Percentiles rank a stretch among this genome's conserved stretches.
Conservation (phyloP, 2,113 vertebrate species). For the human (Homo sapiens) region GRCh38 chr16:83212501-83213000, state of each 20-base stretch:
- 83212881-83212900: neutral
- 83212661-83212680: neutral
- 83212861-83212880: neutral
- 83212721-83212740: accelerated
- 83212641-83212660: neutral
- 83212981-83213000: too few species aligned
- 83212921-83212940: neutral
- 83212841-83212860: neutral
- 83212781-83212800: too few species aligned
- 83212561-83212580: neutral
- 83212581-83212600: neutral
- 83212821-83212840: neutral
- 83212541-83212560: neutral
- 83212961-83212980: too few species aligned
- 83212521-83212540: neutral
- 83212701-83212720: neutral
- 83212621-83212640: neutral
- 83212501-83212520: neutral
- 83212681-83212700: neutral
- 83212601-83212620: neutral
- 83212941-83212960: neutral
- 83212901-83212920: neutral
- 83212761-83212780: accelerated
- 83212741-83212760: accelerated
- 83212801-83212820: neutral